phyloP scores from a whole-genome alignment of 1,140 invertebrate genomes.

The Procambarus virginalis region DNA sequence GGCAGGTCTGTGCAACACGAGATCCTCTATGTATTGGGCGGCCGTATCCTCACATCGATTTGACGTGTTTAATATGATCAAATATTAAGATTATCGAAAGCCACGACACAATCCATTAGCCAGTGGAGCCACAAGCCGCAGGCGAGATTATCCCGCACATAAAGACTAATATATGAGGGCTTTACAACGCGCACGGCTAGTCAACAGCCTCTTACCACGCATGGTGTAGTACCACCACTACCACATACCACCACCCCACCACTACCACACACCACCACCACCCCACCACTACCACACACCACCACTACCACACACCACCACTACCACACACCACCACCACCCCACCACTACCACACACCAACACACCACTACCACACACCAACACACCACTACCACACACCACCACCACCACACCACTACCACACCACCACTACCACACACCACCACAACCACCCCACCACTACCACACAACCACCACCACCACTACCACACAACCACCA shows the following conservation, averaged over 20 bases:
- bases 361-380: background rate
- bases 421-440: no score
- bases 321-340: background rate
- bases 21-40: no score
- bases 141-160: slow-evolving; percentile 8
- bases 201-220: slow-evolving; percentile 6
- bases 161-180: slow-evolving; percentile 13
- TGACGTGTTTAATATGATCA: background rate
- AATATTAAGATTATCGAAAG: background rate
- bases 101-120: slow-evolving; percentile 14
- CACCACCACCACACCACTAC: background rate
- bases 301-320: no score
- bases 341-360: background rate
- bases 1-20: no score
- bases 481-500: no score
- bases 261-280: no score
- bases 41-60: no score
- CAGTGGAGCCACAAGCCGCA: slow-evolving; percentile 18
- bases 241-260: no score
- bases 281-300: no score
- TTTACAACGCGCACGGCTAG: background rate
- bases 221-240: background rate
- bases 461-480: background rate
- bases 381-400: background rate
- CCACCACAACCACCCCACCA: background rate